Base-by-base conservation (phyloP, 1,140 invertebrate genomes). In the Meloidogyne floridensis region DNA sequence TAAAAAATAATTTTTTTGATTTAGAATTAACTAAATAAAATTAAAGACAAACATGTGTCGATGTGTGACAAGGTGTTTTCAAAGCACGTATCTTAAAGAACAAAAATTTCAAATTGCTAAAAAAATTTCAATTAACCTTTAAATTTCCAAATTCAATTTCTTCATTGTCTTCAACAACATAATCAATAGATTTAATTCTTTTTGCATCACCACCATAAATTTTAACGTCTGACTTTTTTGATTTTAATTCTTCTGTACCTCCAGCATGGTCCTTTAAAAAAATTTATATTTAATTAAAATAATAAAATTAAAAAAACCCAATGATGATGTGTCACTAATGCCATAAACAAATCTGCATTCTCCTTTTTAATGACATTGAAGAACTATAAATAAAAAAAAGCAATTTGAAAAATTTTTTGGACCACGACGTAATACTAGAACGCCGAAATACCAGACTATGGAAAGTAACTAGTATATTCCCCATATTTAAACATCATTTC, bases 51-150 rank as follows among this genome's bases (percentile, higher is more conserved):
- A 79, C 77, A 59, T 81, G 65, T 74, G 59, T 83, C 51, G 56
- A 74, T 13, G 82, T 83, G 51, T 83, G 82, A 65, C 82, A 83
- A 47, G 82, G 82, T 7, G 82, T 83, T 43, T 53, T 11, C 72
- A 83, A 8, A 8, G 81, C 81, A 53, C 9, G 9, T 13, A 83
- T 54, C n/a, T 70, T 18, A 51, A 83, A 51, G 32, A 32, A 1
- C 11, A 42, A 42, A 51, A 51, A 20, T 9, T 9, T 74, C 10
- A 32, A 53, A 76, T 6, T 76, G 0, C 5, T 9, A 59, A 32
- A 32, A 47, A 51, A 54, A 11, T 47, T 76, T 76, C 8, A 11
- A 10, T 20, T 51, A n/a, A 13, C 20, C 18, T 53, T 72, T 32
- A 71, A 53, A 3, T 32, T 18, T 32, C 32, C 15, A 56, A 18